These are phyloP conservation scores for Anneissia japonica DNA, from an alignment of 35 echinoderm and acorn worm species.

Conservation along the genomic window DNA sequence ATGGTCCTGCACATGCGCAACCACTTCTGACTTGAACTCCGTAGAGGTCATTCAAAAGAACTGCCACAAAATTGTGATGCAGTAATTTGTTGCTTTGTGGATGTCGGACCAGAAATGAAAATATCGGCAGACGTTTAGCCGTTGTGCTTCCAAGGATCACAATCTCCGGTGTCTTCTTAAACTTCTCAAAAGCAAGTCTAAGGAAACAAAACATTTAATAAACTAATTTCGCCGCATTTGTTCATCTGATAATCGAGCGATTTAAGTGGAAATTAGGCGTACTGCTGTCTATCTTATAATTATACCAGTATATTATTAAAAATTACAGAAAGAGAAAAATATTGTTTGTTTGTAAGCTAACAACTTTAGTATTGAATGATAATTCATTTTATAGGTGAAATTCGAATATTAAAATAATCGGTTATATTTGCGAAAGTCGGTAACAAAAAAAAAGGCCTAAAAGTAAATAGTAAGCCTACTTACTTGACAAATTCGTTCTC, in stretches of 20 bases:
- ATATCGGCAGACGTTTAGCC: constrained; percentile 72
- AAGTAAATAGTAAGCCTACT: too few relatives aligned
- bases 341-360: too few relatives aligned
- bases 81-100: constrained; percentile 73
- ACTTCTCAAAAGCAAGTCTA: constrained; percentile 73
- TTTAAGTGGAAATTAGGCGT: background rate
- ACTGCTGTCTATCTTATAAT: background rate
- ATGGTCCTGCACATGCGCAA: constrained; percentile 94
- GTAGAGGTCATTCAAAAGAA: constrained; percentile 89
- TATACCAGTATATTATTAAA: background rate
- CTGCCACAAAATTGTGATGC: constrained; percentile 88
- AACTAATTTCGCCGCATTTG: background rate
- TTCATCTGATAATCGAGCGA: background rate
- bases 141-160: constrained; percentile 62
- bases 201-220: background rate
- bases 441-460: too few relatives aligned
- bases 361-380: too few relatives aligned
- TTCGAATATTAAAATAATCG: too few relatives aligned
- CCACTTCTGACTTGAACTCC: constrained; percentile 92
- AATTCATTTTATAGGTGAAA: too few relatives aligned
- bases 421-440: too few relatives aligned
- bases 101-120: constrained; percentile 83
- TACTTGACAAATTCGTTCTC: constrained; percentile 28
- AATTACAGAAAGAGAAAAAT: background rate
- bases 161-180: constrained; percentile 53